Evolutionary conservation across 2,797 vertebrate genomes (phyloP).

Genomic region (Callimico goeldii): DNA sequence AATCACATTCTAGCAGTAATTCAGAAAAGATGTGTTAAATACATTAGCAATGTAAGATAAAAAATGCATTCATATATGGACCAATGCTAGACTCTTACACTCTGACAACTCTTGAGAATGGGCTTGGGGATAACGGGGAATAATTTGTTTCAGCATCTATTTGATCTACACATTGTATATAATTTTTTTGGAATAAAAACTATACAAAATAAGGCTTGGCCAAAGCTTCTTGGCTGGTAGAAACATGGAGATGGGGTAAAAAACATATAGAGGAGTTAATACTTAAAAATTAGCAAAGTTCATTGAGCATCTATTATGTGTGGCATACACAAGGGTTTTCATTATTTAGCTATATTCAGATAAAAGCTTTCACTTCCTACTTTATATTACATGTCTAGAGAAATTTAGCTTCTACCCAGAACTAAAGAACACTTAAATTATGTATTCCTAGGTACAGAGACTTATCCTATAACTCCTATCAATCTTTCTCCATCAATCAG

Average conservation of each 20-base stretch:
- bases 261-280: background rate
- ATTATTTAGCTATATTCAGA: background rate
- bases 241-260: background rate
- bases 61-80: background rate
- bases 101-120: background rate
- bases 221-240: background rate
- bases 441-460: slow-evolving; percentile 42
- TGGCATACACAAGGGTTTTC: background rate
- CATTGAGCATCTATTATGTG: slow-evolving; percentile 15
- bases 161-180: background rate
- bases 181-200: background rate
- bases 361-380: background rate
- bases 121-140: background rate
- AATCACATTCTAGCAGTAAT: slow-evolving; percentile 4
- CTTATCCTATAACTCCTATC: slow-evolving; percentile 51
- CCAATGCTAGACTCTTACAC: background rate
- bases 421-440: slow-evolving; percentile 60
- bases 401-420: slow-evolving; percentile 27
- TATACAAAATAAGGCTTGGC: background rate
- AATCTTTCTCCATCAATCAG: slow-evolving; percentile 61
- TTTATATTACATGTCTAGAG: slow-evolving; percentile 11
- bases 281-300: background rate
- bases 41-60: background rate
- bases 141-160: background rate
- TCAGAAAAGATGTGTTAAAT: background rate